Evolutionary conservation across 2,797 vertebrate species (phyloP), one percentile per base, ranked within the genome.

Genomic region (Alauda arvensis): DNA sequence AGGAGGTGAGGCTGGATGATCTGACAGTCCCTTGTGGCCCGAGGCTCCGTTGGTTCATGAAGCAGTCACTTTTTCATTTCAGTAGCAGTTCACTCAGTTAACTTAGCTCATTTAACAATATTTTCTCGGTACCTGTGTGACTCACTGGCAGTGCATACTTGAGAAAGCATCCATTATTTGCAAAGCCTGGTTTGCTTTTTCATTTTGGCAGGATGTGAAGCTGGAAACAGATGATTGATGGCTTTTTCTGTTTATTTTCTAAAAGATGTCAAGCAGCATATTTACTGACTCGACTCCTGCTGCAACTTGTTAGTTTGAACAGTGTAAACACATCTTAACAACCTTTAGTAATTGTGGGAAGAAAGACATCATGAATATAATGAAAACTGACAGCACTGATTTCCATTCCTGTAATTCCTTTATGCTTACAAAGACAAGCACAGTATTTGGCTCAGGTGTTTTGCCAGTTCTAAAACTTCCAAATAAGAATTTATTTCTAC

Each of bases 201-300:
- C 63, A 18, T 89, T 94, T 90, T 33, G 10, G 80, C 71, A 60
- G 75, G 77, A 94, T 37, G 34, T 42, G 84, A 77, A 86, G 71
- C 85, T 93, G 93, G 88, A 95, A 94, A 88, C 70, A 86, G 60
- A 80, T 88, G 89, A 93, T 77, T 88, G 92, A 90, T 94, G 90
- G 93, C 93, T 94, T 88, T 92, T 94, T 89, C 81, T 95, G 60
- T 96, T 96, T 96, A 94, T 96, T 96, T 96, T 95, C 93, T 92
- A 85, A 89, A 92, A 85, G 78, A 90, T 96, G 96, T 96, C 96
- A 96, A 92, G 93, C 94, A 92, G 88, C 89, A 95, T 94, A 94
- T 94, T 94, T 89, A 92, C 93, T 92, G 94, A 85, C 89, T 93
- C 5, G 6, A 66, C 91, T 92, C 60, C 72, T 70, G 66, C 55